Conservation (phyloP, 2,797 vertebrate species). For the Serranus cabrilla region DNA sequence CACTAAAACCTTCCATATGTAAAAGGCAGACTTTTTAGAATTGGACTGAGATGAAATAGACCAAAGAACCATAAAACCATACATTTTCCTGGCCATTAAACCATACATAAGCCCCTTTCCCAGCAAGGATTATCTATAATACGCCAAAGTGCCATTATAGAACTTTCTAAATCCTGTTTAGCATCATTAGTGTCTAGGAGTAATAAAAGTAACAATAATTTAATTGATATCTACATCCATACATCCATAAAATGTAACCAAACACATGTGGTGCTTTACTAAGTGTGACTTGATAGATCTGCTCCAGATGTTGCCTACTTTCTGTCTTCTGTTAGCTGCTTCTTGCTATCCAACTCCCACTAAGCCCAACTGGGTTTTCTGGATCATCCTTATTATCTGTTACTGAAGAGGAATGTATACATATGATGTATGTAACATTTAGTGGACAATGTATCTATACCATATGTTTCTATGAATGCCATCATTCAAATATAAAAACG, state of each 20-base stretch:
- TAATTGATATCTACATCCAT: background rate
- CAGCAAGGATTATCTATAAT: background rate
- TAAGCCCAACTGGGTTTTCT: background rate
- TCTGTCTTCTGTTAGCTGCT: background rate
- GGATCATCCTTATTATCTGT: background rate
- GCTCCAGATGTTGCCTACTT: constrained; percentile 31
- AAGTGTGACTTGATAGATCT: background rate
- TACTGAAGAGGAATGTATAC: background rate
- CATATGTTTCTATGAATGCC: too few relatives aligned
- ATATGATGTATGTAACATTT: background rate
- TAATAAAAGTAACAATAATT: background rate
- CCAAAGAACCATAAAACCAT: background rate
- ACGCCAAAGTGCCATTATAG: background rate
- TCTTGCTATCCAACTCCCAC: background rate
- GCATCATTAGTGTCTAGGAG: too few relatives aligned
- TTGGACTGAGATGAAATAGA: background rate
- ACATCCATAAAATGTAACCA: background rate
- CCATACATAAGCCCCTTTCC: background rate
- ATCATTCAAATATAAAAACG: background rate
- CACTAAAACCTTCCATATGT: too few relatives aligned
- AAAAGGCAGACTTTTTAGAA: background rate
- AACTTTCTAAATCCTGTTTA: background rate
- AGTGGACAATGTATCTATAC: background rate
- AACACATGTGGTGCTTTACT: background rate
- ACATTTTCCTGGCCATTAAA: background rate